Base-by-base conservation (phyloP, 2,113 vertebrate genomes). In the Rhabdornis inornatus region DNA sequence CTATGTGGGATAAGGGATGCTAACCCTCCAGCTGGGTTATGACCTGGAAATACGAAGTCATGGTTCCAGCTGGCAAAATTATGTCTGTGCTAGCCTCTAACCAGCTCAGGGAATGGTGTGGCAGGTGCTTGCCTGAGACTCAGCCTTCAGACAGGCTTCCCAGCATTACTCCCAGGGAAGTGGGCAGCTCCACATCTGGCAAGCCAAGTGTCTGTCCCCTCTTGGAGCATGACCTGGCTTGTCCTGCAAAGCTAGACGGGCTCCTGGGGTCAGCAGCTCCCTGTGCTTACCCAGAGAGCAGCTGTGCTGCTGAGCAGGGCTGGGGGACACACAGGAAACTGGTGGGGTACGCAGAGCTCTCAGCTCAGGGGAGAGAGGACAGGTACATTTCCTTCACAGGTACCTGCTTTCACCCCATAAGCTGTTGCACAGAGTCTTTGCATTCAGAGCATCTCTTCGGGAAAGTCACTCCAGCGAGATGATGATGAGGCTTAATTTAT, bases 401-500 rank as follows among this genome's bases (percentile, higher is more conserved):
- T 28, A 15, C 23, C 71, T 13, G 1, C 44, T 79, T 83, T 72
- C 18, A 21, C n/a, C 55, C 39, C 35, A 0, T 50, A 12, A 70
- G 22, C 31, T 37, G 55, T 52, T 20, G 15, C 7, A 15, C 2
- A 3, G 66, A 75, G 63, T 37, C 70, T 86, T 31, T 87, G 49
- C 59, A 44, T 68, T 70, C 49, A 49, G 21, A 86, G 52, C 78
- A 70, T 44, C 59, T 80, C 47, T 2, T 1, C 0, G 0, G 79
- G 47, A 44, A 64, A 60, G 8, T 70, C 42, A 56, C 71, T 94
- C 56, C 47, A 75, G 65, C 44, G 71, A 75, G 42, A 28, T 49
- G 77, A 40, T 57, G 75, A 87, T 95, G 49, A 42, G 75, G 45
- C 49, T 87, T 90, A 78, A 94, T 94, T 76, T 79, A 87, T 83